Base-by-base conservation (phyloP, 1,140 invertebrate genomes). In the Drosophila hydei region DNA sequence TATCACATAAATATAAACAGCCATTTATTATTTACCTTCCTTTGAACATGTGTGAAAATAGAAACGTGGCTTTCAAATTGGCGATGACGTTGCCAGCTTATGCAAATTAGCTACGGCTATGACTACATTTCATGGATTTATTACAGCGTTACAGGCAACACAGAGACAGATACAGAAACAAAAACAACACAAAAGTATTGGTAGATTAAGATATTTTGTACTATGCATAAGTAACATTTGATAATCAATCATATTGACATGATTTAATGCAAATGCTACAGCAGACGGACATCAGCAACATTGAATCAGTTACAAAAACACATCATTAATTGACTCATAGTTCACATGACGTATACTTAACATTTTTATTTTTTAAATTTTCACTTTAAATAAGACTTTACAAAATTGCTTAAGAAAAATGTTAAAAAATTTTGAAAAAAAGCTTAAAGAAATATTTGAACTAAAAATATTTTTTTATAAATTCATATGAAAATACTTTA, bases 11-110 rank as follows among this genome's bases (percentile, higher is more conserved):
- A 33, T 30, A 45, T 33, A 33, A 18, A 12, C 4, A 33, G 30
- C 11, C 27, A 25, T 18, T 23, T 16, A 25, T 12, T 47, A 18
- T 59, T 55, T 27, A 42, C 19, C 19, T 18, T 25, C 6, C 30
- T 33, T 8, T 42, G 18, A 4, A 14, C 19, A 21, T 38, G 47
- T 52, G 54, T 43, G 27, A 43, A 69, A 51, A 18, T 16, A 38
- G 59, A 65, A 75, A 67, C 38, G 51, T 54, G 19, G 58, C 40
- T 68, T 55, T 75, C 38, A 63, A 81, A 81, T 51, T 45, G 62
- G 59, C 80, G 77, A 87, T 85, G 80, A 85, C 80, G 83, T 64
- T 69, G 68, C 21, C 36, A 23, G 33, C 55, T 63, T 85, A 87
- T 85, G 81, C 71, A 85, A 87, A 85, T 85, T 62, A 43, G 25